Percentiles rank a stretch among this genome's conserved stretches.
phyloP scores from a whole-genome alignment of 2,797 vertebrate genomes.

The Hippocampus kuda region DNA sequence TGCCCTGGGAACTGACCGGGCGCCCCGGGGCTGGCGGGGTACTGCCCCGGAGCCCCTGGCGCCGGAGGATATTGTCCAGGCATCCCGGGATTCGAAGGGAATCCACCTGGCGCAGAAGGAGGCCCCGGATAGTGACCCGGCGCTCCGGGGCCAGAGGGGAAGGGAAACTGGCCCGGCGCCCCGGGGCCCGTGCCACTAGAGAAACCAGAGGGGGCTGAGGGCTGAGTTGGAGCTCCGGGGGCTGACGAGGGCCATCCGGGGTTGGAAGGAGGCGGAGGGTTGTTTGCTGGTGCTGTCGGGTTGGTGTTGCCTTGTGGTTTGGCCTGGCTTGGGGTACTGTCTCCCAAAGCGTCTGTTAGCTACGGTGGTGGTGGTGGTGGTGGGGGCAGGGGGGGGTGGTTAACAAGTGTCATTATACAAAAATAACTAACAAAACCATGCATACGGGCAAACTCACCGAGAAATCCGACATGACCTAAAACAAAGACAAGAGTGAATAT shows the following conservation, averaged over 20 bases:
- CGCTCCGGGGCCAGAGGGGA: conserved; percentile 61
- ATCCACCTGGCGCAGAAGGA: conserved; percentile 61
- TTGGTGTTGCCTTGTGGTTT: conserved; percentile 73
- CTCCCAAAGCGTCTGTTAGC: conserved; percentile 86
- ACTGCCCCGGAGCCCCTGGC: conserved; percentile 65
- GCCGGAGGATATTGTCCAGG: conserved; percentile 66
- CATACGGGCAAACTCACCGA: conserved; percentile 61
- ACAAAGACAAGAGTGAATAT: conserved; percentile 18
- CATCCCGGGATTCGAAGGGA: conserved; percentile 57
- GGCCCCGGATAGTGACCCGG: conserved; percentile 62
- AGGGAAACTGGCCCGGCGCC: conserved; percentile 63
- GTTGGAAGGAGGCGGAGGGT: conserved; percentile 49
- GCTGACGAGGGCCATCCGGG: conserved; percentile 69
- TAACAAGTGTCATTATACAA: conserved; percentile 5
- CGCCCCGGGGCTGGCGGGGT: conserved; percentile 60
- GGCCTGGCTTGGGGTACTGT: conserved; percentile 71
- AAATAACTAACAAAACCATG: background rate
- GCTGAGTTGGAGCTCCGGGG: conserved; percentile 67
- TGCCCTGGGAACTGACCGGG: conserved; percentile 65
- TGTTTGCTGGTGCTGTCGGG: conserved; percentile 54
- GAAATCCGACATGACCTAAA: conserved; percentile 71
- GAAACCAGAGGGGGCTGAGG: conserved; percentile 56
- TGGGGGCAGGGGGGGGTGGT: background rate
- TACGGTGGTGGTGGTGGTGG: conserved; percentile 41
- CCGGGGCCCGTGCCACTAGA: conserved; percentile 55